Percentiles rank a stretch among this genome's conserved stretches.
Evolutionary conservation across 2,113 vertebrate species (phyloP).

Genomic region (Raja brachyura): DNA sequence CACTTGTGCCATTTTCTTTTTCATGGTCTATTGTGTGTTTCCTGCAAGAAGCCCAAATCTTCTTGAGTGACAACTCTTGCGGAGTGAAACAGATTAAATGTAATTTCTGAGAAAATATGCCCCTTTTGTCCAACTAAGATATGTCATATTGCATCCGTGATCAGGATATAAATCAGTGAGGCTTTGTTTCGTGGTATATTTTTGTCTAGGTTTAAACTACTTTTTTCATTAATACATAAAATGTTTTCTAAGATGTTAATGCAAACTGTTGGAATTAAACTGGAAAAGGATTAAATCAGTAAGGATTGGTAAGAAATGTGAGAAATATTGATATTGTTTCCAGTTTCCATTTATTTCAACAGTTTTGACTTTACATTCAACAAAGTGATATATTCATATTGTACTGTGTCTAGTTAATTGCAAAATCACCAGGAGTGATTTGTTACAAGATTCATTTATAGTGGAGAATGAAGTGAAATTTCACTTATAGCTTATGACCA

Average conservation of each 20-base stretch:
- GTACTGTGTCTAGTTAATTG: background rate
- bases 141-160: background rate
- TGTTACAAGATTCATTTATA: background rate
- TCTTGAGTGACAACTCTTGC: slow-evolving; percentile 2
- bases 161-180: background rate
- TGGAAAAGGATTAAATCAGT: background rate
- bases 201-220: background rate
- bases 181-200: background rate
- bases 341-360: background rate
- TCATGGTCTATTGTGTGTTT: background rate
- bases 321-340: background rate
- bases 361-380: background rate
- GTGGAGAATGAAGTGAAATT: background rate
- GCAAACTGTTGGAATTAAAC: background rate
- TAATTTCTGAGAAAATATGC: background rate
- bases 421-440: background rate
- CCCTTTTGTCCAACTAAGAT: background rate
- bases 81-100: slow-evolving; percentile 2
- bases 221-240: background rate
- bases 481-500: background rate
- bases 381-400: background rate
- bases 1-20: background rate
- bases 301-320: background rate
- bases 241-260: background rate
- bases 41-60: background rate